Conservation (phyloP, 2,113 vertebrate species). For the Neodontobutis hainanensis region DNA sequence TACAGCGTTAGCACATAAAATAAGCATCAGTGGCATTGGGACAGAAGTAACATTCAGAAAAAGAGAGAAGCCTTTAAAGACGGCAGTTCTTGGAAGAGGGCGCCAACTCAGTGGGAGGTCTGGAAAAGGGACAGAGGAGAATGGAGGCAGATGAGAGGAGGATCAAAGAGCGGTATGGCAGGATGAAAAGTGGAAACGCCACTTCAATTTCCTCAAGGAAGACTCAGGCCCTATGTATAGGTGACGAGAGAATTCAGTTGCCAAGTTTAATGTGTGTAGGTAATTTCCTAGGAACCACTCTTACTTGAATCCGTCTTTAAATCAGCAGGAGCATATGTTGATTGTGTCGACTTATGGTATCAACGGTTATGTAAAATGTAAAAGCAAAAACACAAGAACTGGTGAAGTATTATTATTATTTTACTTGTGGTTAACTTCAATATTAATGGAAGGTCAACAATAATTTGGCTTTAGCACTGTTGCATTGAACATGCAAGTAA, state of each 20-base stretch:
- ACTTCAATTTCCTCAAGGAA: constrained; percentile 43
- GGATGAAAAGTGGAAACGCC: constrained; percentile 37
- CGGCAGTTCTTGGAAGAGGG: constrained; percentile 33
- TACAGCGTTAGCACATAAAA: not conserved
- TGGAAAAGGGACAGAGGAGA: constrained; percentile 56
- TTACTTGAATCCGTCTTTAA: not conserved
- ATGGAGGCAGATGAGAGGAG: constrained; percentile 56
- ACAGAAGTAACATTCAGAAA: not conserved
- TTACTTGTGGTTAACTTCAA: no score
- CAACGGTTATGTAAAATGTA: no score
- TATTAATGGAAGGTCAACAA: no score
- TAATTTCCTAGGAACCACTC: not conserved
- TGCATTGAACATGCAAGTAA: no score
- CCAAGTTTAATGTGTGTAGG: not conserved
- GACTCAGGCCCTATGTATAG: constrained; percentile 21
- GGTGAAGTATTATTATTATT: no score
- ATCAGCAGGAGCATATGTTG: not conserved
- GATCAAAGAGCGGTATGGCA: constrained; percentile 64
- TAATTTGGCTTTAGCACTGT: no score
- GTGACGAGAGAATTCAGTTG: constrained; percentile 8
- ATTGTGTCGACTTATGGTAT: not conserved
- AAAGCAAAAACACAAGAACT: no score
- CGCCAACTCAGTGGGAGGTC: constrained; percentile 58
- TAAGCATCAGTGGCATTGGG: constrained; percentile 1
- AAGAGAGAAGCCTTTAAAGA: constrained; percentile 9